Percentiles rank a stretch among this genome's conserved stretches.
Conservation (phyloP, 2,113 vertebrate species). For the Cheirogaleus medius region DNA sequence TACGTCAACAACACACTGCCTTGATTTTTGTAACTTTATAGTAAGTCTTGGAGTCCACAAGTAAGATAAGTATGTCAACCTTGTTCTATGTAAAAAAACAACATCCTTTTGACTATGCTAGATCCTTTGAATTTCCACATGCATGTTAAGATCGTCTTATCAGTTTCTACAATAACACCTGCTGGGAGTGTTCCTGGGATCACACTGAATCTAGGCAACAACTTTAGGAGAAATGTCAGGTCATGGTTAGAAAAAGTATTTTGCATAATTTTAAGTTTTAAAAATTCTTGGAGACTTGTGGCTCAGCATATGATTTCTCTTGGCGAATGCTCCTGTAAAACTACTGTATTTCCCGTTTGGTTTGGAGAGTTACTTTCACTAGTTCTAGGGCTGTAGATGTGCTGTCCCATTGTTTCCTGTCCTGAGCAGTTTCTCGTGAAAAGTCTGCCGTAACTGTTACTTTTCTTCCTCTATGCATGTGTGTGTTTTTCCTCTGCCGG, state of each 20-base stretch:
- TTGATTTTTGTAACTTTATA: neutral
- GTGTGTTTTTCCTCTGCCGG: neutral
- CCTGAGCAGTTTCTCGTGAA: too few species aligned
- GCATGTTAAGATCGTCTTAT: neutral
- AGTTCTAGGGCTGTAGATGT: too few species aligned
- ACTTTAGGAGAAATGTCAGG: neutral
- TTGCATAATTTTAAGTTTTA: neutral
- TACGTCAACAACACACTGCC: neutral
- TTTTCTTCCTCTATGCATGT: rapidly evolving
- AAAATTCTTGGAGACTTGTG: neutral
- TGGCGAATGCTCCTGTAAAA: neutral
- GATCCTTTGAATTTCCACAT: neutral
- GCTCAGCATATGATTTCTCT: neutral
- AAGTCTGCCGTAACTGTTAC: neutral
- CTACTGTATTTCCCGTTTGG: neutral
- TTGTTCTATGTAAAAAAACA: neutral
- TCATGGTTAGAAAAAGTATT: neutral
- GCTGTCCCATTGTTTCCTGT: rapidly evolving
- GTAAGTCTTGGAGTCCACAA: neutral
- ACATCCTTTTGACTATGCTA: neutral
- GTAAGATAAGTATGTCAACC: neutral
- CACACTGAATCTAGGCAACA: neutral
- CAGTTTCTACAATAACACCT: neutral
- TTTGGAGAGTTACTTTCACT: neutral
- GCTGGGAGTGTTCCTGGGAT: neutral